Evolutionary conservation across 2,888 invertebrate genomes (phyloP).

Genomic region (Bursaphelenchus okinawaensis): DNA sequence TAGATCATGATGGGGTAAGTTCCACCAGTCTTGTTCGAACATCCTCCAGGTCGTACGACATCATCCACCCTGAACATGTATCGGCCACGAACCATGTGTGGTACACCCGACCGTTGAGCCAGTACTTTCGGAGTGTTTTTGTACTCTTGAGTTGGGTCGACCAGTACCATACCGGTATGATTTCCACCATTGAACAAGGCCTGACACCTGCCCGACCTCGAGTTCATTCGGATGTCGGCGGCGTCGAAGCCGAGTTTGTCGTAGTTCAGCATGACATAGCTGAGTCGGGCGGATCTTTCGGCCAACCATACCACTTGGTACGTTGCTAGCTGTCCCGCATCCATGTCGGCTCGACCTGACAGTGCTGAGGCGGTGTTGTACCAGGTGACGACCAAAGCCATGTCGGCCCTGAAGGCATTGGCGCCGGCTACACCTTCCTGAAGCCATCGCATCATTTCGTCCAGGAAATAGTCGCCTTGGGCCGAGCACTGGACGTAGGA

Average conservation of each 20-base stretch:
- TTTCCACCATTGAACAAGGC: constrained; percentile 58
- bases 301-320: constrained; percentile 63
- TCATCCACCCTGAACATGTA: constrained; percentile 93
- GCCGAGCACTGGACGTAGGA: constrained; percentile 52
- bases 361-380: constrained; percentile 57
- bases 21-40: constrained; percentile 61
- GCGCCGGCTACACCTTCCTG: constrained; percentile 79
- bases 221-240: constrained; percentile 54
- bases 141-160: constrained; percentile 55
- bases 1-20: constrained; percentile 57
- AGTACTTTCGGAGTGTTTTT: constrained; percentile 55
- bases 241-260: constrained; percentile 84
- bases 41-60: constrained; percentile 83
- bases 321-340: constrained; percentile 53
- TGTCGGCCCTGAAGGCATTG: constrained; percentile 81
- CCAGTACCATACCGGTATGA: constrained; percentile 55
- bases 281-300: constrained; percentile 78
- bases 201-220: constrained; percentile 53
- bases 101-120: constrained; percentile 55
- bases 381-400: constrained; percentile 86
- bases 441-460: constrained; percentile 49
- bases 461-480: constrained; percentile 49
- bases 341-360: constrained; percentile 55
- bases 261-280: constrained; percentile 92
- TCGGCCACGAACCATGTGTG: constrained; percentile 65